These are phyloP conservation scores for Cephalopterus ornatus DNA, from an alignment of 2,113 vertebrate species.

Conservation along the genomic window DNA sequence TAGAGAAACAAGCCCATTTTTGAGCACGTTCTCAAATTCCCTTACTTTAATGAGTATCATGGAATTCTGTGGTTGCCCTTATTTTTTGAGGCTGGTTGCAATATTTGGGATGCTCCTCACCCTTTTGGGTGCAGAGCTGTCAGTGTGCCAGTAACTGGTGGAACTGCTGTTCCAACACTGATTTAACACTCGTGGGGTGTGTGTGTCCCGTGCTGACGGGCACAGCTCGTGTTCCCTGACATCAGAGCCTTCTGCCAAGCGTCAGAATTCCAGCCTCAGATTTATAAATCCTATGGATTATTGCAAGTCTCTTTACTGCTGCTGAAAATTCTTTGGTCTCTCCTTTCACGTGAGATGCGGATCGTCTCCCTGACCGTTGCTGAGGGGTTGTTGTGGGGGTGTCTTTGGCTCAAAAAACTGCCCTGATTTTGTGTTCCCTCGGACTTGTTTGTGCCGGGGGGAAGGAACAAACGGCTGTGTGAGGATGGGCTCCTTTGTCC, in stretches of 20 bases:
- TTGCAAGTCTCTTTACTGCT: constrained; percentile 29
- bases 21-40: neutral
- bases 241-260: neutral
- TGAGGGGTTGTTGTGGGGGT: neutral
- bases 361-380: neutral
- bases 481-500: neutral
- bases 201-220: neutral
- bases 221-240: neutral
- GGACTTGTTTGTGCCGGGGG: neutral
- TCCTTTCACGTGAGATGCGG: neutral
- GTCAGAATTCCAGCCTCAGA: constrained; percentile 5
- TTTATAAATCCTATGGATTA: constrained; percentile 69
- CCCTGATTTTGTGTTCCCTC: neutral
- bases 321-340: neutral
- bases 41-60: neutral
- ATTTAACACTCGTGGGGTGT: rapidly evolving
- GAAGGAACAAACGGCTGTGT: neutral
- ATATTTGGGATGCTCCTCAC: neutral
- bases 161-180: neutral
- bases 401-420: neutral
- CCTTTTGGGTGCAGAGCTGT: neutral
- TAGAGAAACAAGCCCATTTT: neutral
- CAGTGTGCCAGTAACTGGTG: neutral
- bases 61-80: neutral
- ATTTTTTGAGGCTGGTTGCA: neutral